Base-by-base conservation (phyloP, 92 coral and sea anemone species). In the Porites evermanni region DNA sequence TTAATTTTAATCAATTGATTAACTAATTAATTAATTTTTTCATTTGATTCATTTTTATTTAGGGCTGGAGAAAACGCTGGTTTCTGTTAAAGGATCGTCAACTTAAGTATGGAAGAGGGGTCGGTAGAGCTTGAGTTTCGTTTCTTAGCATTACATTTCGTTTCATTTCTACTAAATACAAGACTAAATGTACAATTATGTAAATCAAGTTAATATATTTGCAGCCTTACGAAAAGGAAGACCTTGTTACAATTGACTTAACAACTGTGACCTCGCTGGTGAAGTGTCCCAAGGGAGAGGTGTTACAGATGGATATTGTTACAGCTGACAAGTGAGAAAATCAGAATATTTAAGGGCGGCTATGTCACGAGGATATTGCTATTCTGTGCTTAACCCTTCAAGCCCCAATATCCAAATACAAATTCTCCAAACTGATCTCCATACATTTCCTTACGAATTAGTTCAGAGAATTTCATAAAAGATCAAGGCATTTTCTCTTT, bases 41-140 rank as follows among this genome's bases (percentile, higher is more conserved):
- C n/a, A n/a, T n/a, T n/a, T n/a, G n/a, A n/a, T n/a, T n/a, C n/a
- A n/a, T n/a, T n/a, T n/a, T n/a, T n/a, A n/a, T n/a, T n/a, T n/a
- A n/a, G n/a, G n/a, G n/a, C 47, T 38, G 47, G n/a, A n/a, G n/a
- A n/a, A 97, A 90, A 50, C 79, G 96, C 1, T 92, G 95, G 95
- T 97, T 95, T 80, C 70, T 91, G 69, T 79, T 97, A 83, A 95
- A 93, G 68, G 99, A 96, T 53, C 82, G 98, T 60, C 93, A 93
- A 8, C 84, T 97, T 64, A 91, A 91, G 74, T 97, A 95, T 82
- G 91, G 89, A 58, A 38, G 47, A 38, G 47, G 47, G 65, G 99
- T 97, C 74, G 83, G 97, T 78, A 17, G 18, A 81, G 6, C n/a
- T 70, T 26, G n/a, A 14, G 12, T 18, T 52, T 8, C n/a, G 12